phyloP scores from a whole-genome alignment of 1,140 invertebrate genomes.

The Elysia chlorotica region DNA sequence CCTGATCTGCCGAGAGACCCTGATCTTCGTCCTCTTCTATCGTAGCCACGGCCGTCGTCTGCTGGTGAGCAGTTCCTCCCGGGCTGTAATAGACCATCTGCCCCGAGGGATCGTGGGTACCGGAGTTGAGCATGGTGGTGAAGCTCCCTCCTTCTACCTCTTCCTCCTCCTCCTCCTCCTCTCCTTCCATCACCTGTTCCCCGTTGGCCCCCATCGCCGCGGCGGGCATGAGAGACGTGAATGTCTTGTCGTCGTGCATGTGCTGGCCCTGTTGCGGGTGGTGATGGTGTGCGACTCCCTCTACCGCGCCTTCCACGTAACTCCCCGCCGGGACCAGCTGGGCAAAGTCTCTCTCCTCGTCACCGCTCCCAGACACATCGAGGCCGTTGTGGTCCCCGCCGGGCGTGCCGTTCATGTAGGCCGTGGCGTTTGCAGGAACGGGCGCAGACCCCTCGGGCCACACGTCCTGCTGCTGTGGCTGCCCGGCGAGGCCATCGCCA shows the following conservation, averaged over 20 bases:
- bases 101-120: no score
- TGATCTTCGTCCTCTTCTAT: no score
- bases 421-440: background rate
- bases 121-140: slow-evolving; percentile 2
- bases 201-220: slow-evolving; percentile 12
- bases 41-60: no score
- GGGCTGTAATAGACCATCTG: slow-evolving; percentile 15
- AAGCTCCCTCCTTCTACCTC: no score
- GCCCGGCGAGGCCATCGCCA: background rate
- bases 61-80: no score
- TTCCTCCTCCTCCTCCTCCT: no score
- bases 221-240: slow-evolving; percentile 18
- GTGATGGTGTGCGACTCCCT: background rate
- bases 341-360: slow-evolving; percentile 15
- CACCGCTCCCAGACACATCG: background rate
- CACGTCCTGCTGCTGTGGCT: background rate
- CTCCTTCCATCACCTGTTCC: slow-evolving; percentile 1
- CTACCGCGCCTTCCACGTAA: slow-evolving; percentile 11
- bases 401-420: slow-evolving; percentile 13
- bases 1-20: no score
- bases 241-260: slow-evolving; percentile 24
- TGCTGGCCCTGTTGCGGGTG: background rate
- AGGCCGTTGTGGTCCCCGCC: slow-evolving; percentile 11
- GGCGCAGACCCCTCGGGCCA: background rate
- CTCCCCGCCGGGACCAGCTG: slow-evolving; percentile 17